phyloP scores from a whole-genome alignment of 2,113 vertebrate genomes.

The Chinchilla lanigera region DNA sequence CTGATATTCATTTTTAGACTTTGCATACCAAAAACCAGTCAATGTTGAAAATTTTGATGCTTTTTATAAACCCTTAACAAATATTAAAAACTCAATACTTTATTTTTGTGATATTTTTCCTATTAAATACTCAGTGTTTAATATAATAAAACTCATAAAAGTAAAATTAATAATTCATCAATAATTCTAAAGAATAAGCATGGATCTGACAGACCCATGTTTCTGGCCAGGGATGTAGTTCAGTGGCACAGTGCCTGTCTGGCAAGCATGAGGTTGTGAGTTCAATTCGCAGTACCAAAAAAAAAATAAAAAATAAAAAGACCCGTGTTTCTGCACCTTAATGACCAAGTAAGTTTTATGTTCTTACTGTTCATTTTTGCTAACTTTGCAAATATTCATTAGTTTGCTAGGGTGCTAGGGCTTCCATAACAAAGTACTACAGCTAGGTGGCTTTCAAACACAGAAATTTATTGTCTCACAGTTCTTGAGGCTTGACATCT shows the following conservation, averaged over 20 bases:
- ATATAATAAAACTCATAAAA: not conserved
- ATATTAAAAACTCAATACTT: not conserved
- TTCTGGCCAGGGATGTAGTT: too few relatives aligned
- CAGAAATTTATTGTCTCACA: not conserved
- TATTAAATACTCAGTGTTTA: not conserved
- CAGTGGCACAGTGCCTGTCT: too few relatives aligned
- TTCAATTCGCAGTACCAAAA: too few relatives aligned
- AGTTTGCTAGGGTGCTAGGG: not conserved
- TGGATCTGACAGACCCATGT: not conserved
- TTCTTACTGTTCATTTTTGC: not conserved
- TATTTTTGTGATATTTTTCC: not conserved
- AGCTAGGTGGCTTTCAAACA: not conserved
- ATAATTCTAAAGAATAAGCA: not conserved
- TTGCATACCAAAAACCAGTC: not conserved
- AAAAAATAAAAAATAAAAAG: too few relatives aligned
- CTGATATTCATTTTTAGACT: not conserved
- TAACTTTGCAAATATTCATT: not conserved
- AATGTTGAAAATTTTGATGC: not conserved
- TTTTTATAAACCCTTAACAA: not conserved
- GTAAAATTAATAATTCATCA: not conserved
- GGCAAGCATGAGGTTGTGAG: too few relatives aligned
- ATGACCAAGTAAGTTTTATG: not conserved
- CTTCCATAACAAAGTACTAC: not conserved
- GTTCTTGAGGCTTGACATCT: not conserved
- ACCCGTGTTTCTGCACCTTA: not conserved